phyloP scores from a whole-genome alignment of 1,140 invertebrate species.

The Aphaenogaster floridana region DNA sequence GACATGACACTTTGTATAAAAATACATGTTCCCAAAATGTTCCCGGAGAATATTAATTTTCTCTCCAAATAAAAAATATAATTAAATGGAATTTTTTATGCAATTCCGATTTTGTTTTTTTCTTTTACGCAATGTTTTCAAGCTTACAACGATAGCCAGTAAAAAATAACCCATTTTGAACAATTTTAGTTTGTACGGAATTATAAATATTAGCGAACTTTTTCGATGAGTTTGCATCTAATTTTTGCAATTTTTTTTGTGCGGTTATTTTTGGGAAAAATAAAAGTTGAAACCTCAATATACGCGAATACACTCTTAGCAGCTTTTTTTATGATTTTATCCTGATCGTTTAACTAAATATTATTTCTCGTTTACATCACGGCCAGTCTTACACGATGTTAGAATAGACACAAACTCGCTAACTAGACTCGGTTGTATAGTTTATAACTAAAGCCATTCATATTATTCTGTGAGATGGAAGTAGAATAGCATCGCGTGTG shows the following conservation, averaged over 20 bases:
- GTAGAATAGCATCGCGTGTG: background rate
- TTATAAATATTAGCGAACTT: conserved; percentile 47
- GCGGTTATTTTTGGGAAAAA: background rate
- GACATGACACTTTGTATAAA: conserved; percentile 10
- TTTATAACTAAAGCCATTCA: conserved; percentile 10
- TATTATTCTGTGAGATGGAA: background rate
- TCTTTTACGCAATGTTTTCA: conserved; percentile 5
- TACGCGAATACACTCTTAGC: background rate
- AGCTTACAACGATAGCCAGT: background rate
- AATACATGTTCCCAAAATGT: conserved; percentile 8
- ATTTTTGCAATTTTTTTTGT: background rate
- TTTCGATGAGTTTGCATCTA: background rate
- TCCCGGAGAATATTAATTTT: conserved; percentile 3
- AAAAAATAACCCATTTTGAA: background rate
- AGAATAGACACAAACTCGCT: background rate
- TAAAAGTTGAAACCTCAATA: background rate
- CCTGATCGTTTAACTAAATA: background rate
- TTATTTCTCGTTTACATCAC: background rate
- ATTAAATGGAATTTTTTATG: background rate
- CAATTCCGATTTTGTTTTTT: conserved; percentile 25
- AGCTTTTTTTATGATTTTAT: conserved; percentile 17
- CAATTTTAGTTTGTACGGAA: conserved; percentile 7
- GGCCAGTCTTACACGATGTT: background rate
- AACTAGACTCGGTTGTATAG: conserved; percentile 34
- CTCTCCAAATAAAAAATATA: conserved; percentile 9